Evolutionary conservation across 2,888 invertebrate genomes (phyloP), one percentile per base, ranked within the genome.

Genomic region (Amaurobius ferox): DNA sequence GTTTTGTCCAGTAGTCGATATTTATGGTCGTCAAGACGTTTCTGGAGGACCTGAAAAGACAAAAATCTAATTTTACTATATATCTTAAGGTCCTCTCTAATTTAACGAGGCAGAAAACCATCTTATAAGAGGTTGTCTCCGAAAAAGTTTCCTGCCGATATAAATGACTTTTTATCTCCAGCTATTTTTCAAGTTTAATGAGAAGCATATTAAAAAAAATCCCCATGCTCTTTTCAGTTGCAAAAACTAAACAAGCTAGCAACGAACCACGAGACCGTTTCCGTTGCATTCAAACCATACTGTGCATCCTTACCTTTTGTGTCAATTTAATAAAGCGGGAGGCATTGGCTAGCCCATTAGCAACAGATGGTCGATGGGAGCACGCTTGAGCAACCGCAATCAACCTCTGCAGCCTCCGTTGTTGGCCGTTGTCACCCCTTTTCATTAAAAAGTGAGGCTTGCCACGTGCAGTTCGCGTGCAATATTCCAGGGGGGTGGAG

Each of bases 381-480:
- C 76, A 55, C 55, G 71, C 55, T 16, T 70, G 44, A 48, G 30
- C 66, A 32, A 70, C 70, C 28, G 26, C 73, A 73, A 73, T 73
- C 73, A 73, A 61, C 35, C 61, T 35, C 55, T 5, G 55, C 55
- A 66, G n/a, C 55, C 61, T 55, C 55, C 73, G 5, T 16, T 26
- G 3, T 67, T 28, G 23, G 30, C 70, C 16, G 62, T 71, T 61
- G 70, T 71, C 77, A 71, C 48, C 83, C 83, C 80, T 76, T 83
- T 83, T 83, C 71, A 77, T 83, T 81, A 81, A 76, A 66, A 62
- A 83, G 83, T 39, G 83, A 83, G 66, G 77, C 77, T 11, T 83
- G 83, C 71, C 83, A 55, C 72, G 83, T 67, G 77, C 66, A 28
- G n/a, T 16, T 66, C 83, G 35, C 83, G 83, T 72, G 81, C 44